Evolutionary conservation across 2,797 vertebrate species (phyloP), one percentile per base, ranked within the genome.

Genomic region (Graptemys geographica): DNA sequence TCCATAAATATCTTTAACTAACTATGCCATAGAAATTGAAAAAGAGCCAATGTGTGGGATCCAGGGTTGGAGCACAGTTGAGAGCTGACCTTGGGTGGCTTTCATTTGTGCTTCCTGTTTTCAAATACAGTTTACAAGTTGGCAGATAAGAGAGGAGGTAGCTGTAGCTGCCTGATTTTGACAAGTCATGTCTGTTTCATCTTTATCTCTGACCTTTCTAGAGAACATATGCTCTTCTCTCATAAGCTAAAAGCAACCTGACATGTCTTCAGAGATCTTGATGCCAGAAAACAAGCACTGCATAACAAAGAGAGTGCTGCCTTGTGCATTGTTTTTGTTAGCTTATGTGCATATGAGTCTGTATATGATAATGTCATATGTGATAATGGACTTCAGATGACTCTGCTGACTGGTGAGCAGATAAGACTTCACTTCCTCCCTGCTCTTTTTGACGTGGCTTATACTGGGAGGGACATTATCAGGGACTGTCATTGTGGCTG

Each of bases 121-220:
- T 74, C 4, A 87, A 93, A 95, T 86, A 79, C 83, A 83, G 84
- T 96, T 95, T 96, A 76, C 27, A 89, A 81, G 53, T 1, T 0
- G 31, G 52, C 44, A 90, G 49, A 81, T 0, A 13, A 87, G 52
- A 81, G 90, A 51, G 53, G 90, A 56, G 91, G 90, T 94, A 95
- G 92, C 91, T 96, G 96, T 88, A 87, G 56, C 89, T 94, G 84
- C 95, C 97, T 93, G 59, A 25, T 90, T 96, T 93, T 94, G 95
- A 96, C 88, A 97, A 79, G 28, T 23, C n/a, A 25, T 41, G 11
- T 74, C 25, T 79, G 81, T 96, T 97, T 96, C 91, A 94, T 69
- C 53, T 76, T 7, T 1, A 16, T 15, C 49, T 27, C 53, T 86
- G 83, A 94, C 92, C 93, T 93, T 94, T 62, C 91, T 95, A 87